phyloP scores from a whole-genome alignment of 2,888 invertebrate genomes.

The Lasioglossum lativentre region DNA sequence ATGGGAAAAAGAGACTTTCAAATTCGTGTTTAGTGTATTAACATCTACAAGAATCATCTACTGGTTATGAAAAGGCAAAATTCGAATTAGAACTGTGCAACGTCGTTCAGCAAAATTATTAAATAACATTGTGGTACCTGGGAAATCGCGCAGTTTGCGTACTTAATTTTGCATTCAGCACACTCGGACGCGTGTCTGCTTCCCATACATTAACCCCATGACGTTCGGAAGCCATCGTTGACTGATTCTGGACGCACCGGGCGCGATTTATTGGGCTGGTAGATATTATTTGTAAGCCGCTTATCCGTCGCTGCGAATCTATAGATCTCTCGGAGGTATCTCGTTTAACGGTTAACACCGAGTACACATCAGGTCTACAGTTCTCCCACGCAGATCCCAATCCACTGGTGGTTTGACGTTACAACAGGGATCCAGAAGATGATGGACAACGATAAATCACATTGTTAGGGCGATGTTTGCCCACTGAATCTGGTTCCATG shows the following conservation, averaged over 20 bases:
- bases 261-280: constrained; percentile 45
- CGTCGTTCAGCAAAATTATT: background rate
- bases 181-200: constrained; percentile 21
- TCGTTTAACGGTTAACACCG: constrained; percentile 56
- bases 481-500: constrained; percentile 60
- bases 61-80: background rate
- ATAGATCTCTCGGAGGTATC: constrained; percentile 45
- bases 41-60: background rate
- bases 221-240: constrained; percentile 42
- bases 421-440: constrained; percentile 39
- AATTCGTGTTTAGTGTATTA: background rate
- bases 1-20: background rate
- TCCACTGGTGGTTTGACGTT: constrained; percentile 32
- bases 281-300: constrained; percentile 68
- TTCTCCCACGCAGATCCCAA: constrained; percentile 36
- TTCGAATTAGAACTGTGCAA: too few relatives aligned
- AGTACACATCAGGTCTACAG: constrained; percentile 16
- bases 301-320: constrained; percentile 60
- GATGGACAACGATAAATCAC: constrained; percentile 75
- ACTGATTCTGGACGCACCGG: constrained; percentile 47
- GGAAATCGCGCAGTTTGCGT: background rate
- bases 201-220: constrained; percentile 50
- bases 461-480: constrained; percentile 69
- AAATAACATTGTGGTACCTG: background rate
- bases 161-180: constrained; percentile 27